phyloP scores from a whole-genome alignment of 2,113 vertebrate species.

The Centropristis striata region DNA sequence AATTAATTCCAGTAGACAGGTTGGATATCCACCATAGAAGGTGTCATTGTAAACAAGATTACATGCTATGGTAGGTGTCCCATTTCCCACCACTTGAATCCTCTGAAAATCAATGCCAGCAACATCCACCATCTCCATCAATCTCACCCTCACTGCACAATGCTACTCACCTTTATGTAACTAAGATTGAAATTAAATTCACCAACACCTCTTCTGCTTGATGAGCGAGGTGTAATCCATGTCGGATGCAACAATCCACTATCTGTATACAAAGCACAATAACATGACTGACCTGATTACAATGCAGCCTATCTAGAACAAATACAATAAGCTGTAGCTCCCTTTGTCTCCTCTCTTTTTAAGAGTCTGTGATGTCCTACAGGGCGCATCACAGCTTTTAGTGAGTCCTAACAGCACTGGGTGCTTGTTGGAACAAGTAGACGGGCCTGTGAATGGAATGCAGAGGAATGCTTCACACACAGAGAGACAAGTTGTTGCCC shows the following conservation, averaged over 20 bases:
- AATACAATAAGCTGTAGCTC: slow-evolving; percentile 48
- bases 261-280: slow-evolving; percentile 32
- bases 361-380: neutral
- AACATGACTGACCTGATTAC: slow-evolving; percentile 40
- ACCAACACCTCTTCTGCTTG: neutral
- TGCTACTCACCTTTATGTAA: slow-evolving; percentile 6
- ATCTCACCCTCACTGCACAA: neutral
- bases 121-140: neutral
- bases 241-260: slow-evolving; percentile 12
- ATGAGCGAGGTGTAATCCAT: neutral
- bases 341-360: slow-evolving; percentile 43
- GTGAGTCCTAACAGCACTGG: slow-evolving; percentile 4
- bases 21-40: neutral
- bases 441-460: slow-evolving; percentile 67
- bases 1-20: neutral
- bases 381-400: slow-evolving; percentile 46
- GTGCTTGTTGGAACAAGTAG: slow-evolving; percentile 70
- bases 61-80: neutral
- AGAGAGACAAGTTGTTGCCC: neutral
- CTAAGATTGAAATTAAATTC: neutral
- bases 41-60: slow-evolving; percentile 8
- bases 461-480: slow-evolving; percentile 23
- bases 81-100: slow-evolving; percentile 9
- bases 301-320: slow-evolving; percentile 29
- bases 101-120: slow-evolving; percentile 12